Evolutionary conservation across 2,888 invertebrate species (phyloP).

Genomic region (Amorpha juglandis): DNA sequence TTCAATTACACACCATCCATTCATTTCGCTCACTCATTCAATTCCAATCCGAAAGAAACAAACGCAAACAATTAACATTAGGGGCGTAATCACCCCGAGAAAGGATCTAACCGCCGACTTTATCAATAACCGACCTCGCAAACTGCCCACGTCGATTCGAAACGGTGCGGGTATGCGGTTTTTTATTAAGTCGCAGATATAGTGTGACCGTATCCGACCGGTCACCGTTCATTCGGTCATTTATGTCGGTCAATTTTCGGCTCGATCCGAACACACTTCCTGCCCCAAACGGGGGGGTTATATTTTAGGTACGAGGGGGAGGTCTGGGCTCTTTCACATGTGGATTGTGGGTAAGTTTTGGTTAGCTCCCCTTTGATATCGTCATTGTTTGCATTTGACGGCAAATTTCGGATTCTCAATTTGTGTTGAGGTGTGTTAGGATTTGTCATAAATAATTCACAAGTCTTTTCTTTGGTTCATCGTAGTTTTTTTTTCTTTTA

Average conservation of each 20-base stretch:
- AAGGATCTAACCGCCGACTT: constrained; percentile 18
- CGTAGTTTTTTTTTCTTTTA: neutral
- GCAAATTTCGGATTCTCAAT: constrained; percentile 13
- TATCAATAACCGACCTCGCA: constrained; percentile 22
- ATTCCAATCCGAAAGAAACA: constrained; percentile 1
- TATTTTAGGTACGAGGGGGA: constrained; percentile 26
- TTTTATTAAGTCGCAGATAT: constrained; percentile 71
- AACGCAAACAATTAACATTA: constrained; percentile 20
- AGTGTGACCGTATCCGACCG: constrained; percentile 61
- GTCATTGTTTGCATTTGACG: constrained; percentile 30
- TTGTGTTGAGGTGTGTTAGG: neutral
- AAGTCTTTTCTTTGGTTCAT: neutral
- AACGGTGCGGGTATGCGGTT: constrained; percentile 36
- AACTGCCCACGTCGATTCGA: constrained; percentile 31
- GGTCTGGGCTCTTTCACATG: constrained; percentile 17
- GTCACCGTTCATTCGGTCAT: constrained; percentile 51
- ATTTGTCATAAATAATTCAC: neutral
- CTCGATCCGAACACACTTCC: constrained; percentile 51
- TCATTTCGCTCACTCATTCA: constrained; percentile 5
- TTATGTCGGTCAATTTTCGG: constrained; percentile 67
- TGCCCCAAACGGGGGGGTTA: constrained; percentile 9
- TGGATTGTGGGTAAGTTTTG: constrained; percentile 26
- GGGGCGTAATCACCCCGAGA: constrained; percentile 10
- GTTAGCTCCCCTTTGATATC: constrained; percentile 25
- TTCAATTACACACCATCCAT: constrained; percentile 7